A percentile compares a stretch with the other conserved stretches of the same genome.
Evolutionary conservation across 2,797 vertebrate species (phyloP).

Genomic region (Lates japonicus): DNA sequence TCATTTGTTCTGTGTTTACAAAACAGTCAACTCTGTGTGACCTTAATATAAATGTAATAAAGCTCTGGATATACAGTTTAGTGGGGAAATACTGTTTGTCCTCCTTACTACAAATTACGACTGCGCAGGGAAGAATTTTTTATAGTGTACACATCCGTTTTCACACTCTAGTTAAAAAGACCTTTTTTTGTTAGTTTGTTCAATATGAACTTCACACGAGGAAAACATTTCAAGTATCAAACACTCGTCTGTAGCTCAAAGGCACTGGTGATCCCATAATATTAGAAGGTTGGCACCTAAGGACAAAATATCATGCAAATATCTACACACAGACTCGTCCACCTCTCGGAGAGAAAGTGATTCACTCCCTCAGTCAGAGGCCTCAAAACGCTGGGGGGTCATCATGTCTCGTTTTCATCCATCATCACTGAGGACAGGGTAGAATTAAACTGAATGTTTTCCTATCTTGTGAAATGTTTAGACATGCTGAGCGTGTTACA

Average conservation of each 20-base stretch:
- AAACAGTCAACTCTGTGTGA: conserved; percentile 3
- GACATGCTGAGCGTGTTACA: neutral
- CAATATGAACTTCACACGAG: conserved; percentile 27
- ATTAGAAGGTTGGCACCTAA: conserved; percentile 43
- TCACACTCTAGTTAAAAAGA: conserved; percentile 27
- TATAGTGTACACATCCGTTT: neutral
- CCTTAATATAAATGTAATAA: conserved; percentile 29
- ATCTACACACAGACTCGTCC: conserved; percentile 52
- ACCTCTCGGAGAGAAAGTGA: conserved; percentile 19
- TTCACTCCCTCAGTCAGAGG: conserved; percentile 14
- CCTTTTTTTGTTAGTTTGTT: conserved; percentile 31
- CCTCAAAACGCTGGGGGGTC: conserved; percentile 22
- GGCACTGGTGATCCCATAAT: conserved; percentile 75
- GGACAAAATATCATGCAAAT: conserved; percentile 53
- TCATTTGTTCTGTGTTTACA: neutral
- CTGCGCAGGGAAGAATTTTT: neutral
- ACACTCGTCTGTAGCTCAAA: conserved; percentile 68
- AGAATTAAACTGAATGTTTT: conserved; percentile 4
- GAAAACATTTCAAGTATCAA: conserved; percentile 63
- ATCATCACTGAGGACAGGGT: neutral
- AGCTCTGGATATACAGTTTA: conserved; percentile 6
- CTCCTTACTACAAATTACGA: neutral
- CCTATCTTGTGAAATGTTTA: neutral
- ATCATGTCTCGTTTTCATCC: conserved; percentile 1
- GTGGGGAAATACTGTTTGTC: neutral